Percentiles rank a stretch among this genome's conserved stretches.
These are phyloP conservation scores for Oryzias celebensis DNA, from an alignment of 2,113 vertebrate genomes.

Conservation along the genomic window DNA sequence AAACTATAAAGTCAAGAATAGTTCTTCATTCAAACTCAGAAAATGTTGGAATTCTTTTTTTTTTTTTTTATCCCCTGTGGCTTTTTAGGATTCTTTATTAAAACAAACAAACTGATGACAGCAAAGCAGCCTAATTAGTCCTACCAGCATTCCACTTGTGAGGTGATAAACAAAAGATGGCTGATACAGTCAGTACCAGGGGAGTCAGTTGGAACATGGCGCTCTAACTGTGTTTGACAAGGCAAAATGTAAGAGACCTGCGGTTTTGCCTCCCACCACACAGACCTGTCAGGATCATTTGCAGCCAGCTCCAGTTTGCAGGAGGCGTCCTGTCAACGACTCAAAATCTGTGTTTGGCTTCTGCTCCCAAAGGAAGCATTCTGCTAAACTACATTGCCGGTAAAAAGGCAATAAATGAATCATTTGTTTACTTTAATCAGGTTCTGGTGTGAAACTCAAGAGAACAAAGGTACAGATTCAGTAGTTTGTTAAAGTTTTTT, in stretches of 20 bases:
- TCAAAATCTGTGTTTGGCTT: constrained; percentile 26
- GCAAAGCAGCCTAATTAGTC: constrained; percentile 41
- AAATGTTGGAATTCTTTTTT: constrained; percentile 13
- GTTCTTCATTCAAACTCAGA: neutral
- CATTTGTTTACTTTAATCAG: constrained; percentile 48
- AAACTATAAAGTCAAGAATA: neutral
- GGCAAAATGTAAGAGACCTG: constrained; percentile 49
- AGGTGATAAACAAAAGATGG: constrained; percentile 29
- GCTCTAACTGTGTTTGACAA: constrained; percentile 36
- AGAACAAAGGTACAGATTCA: neutral
- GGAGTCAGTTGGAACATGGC: constrained; percentile 16
- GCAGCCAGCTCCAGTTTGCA: constrained; percentile 15
- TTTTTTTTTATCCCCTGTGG: neutral
- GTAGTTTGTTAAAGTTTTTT: constrained; percentile 28
- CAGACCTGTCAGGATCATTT: constrained; percentile 50
- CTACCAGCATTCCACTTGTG: constrained; percentile 1
- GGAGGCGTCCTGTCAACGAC: constrained; percentile 20
- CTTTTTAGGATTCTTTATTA: neutral
- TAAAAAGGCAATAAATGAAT: constrained; percentile 30
- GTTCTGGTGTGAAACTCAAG: neutral
- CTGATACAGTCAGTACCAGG: constrained; percentile 14
- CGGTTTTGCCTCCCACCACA: constrained; percentile 33
- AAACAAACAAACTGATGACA: neutral
- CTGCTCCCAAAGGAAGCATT: constrained; percentile 33
- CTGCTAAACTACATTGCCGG: constrained; percentile 37